These are phyloP conservation scores for Protonibea diacanthus DNA, from an alignment of 2,797 vertebrate species.

Conservation along the genomic window DNA sequence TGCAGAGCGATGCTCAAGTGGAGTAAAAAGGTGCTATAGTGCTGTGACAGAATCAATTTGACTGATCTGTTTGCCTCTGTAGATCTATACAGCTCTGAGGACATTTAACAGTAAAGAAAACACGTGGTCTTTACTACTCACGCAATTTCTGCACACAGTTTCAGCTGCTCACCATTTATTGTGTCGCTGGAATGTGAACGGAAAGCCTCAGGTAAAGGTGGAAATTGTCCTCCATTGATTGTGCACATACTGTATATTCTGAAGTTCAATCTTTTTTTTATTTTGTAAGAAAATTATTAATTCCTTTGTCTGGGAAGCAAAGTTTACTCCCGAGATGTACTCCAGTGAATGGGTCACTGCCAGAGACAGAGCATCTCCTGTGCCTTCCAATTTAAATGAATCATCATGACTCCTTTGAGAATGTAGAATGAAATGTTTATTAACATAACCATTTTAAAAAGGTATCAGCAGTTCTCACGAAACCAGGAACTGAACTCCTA, in stretches of 20 bases:
- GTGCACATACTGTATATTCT: slow-evolving; percentile 32
- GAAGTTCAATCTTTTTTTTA: slow-evolving; percentile 29
- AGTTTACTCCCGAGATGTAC: slow-evolving; percentile 38
- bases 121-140: slow-evolving; percentile 60
- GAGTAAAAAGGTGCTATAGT: slow-evolving; percentile 64
- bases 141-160: slow-evolving; percentile 43
- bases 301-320: slow-evolving; percentile 49
- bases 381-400: slow-evolving; percentile 65
- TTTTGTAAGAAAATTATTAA: slow-evolving; percentile 57
- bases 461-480: slow-evolving; percentile 42
- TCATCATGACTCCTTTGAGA: slow-evolving; percentile 59
- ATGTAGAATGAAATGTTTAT: slow-evolving; percentile 57
- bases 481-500: slow-evolving; percentile 42
- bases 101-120: slow-evolving; percentile 67
- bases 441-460: slow-evolving; percentile 57
- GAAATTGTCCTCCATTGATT: slow-evolving; percentile 49
- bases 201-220: slow-evolving; percentile 39
- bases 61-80: slow-evolving; percentile 71
- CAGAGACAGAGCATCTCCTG: slow-evolving; percentile 52
- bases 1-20: slow-evolving; percentile 60
- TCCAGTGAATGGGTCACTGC: slow-evolving; percentile 42
- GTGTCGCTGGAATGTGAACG: slow-evolving; percentile 23
- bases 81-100: slow-evolving; percentile 68
- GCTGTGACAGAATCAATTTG: slow-evolving; percentile 73
- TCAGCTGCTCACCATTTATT: slow-evolving; percentile 46